Conservation (phyloP, 2,888 invertebrate species). For the Cerceris rybyensis region DNA sequence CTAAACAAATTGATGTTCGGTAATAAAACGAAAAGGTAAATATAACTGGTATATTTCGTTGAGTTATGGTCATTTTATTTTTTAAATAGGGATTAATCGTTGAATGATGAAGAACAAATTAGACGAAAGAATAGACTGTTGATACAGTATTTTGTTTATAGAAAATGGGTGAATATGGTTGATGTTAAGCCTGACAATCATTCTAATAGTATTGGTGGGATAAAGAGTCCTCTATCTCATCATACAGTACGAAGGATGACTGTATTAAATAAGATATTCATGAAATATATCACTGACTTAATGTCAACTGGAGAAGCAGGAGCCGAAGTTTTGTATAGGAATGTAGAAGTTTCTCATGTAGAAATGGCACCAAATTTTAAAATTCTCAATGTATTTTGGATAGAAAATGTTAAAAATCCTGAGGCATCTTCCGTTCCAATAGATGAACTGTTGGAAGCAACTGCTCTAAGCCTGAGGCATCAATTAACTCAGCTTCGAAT, state of each 20-base stretch:
- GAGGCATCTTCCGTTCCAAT: not conserved
- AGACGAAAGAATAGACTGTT: not conserved
- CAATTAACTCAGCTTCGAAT: conserved; percentile 88
- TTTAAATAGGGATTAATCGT: not conserved
- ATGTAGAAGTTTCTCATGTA: conserved; percentile 89
- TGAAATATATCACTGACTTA: conserved; percentile 90
- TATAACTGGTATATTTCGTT: not conserved
- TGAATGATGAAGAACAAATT: not conserved
- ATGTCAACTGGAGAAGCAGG: conserved; percentile 88
- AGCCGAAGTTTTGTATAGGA: conserved; percentile 84
- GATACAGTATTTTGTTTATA: not conserved
- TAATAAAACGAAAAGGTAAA: conserved; percentile 20
- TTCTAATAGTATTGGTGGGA: not conserved
- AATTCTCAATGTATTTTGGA: conserved; percentile 89
- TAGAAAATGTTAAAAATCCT: conserved; percentile 68
- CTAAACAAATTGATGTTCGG: conserved; percentile 35
- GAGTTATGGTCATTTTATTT: not conserved
- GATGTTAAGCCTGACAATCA: not conserved
- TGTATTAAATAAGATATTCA: conserved; percentile 91
- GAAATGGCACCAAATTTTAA: conserved; percentile 87
- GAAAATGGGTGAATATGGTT: not conserved
- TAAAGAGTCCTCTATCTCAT: conserved; percentile 74
- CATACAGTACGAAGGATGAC: conserved; percentile 84
- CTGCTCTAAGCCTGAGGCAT: conserved; percentile 86
- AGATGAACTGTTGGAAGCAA: conserved; percentile 83